Evolutionary conservation across 2,888 invertebrate species (phyloP), one percentile per base, ranked within the genome.

Genomic region (Coleophora deauratella): DNA sequence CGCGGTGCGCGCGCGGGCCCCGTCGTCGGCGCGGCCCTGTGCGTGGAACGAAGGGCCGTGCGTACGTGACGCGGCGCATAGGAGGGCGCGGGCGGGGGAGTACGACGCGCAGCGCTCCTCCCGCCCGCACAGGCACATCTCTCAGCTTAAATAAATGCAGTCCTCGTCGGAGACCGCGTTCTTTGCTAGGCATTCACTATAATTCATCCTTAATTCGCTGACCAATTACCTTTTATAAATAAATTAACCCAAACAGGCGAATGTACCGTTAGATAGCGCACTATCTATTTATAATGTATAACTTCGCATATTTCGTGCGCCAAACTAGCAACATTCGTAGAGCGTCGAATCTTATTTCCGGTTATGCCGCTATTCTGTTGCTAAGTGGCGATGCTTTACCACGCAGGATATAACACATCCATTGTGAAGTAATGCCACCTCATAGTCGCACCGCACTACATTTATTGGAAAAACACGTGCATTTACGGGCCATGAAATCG

Each of bases 1-100:
- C 61, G 51, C 59, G 62, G 51, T 69, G 71, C 74, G 75, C 77
- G 74, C 75, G 79, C 77, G 71, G 74, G 69, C 69, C 68, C 68
- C 66, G 66, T 59, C 55, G 59, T 58, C 50, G n/a, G n/a, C n/a
- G n/a, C n/a, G n/a, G n/a, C n/a, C n/a, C n/a, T n/a, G n/a, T 70
- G 66, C 66, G 71, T 67, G 1, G 53, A 21, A 21, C 21, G 59
- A 68, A 72, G 73, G 76, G 73, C 67, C 59, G 57, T 66, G 75
- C 72, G 75, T 80, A 78, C 78, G 77, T 81, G 81, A 74, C 72
- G 71, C 67, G 57, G 54, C 60, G 55, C 68, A 52, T 44, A 36
- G 35, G 61, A 54, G 65, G 59, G 57, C 59, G 21, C 45, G 37
- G 35, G 61, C 54, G 65, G 59, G 57, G 59, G 21, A 45, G 37